Percentiles rank a stretch among this genome's conserved stretches.
phyloP scores from a whole-genome alignment of 2,888 invertebrate genomes.

The Nemurella pictetii region DNA sequence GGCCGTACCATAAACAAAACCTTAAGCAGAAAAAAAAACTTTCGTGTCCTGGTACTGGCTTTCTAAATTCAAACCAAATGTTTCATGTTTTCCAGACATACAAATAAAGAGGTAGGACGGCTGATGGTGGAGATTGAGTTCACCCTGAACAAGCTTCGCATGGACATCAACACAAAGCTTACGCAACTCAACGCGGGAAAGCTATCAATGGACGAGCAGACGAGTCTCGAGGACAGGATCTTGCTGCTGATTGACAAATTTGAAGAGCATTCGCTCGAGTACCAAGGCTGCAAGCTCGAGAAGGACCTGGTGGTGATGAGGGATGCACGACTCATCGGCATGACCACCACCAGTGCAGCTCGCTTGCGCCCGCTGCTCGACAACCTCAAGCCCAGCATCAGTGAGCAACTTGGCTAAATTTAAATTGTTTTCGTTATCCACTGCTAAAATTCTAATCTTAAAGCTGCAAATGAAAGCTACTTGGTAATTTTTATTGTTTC shows the following conservation, averaged over 20 bases:
- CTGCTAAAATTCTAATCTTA: too few relatives aligned
- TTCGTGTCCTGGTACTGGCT: too few relatives aligned
- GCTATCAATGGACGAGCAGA: not conserved
- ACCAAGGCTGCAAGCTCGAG: slow-evolving; percentile 7
- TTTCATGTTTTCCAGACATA: not conserved
- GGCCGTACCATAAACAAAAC: too few relatives aligned
- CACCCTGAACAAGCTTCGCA: not conserved
- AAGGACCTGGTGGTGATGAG: not conserved
- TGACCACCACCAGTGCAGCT: slow-evolving; percentile 54
- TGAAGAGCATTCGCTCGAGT: not conserved
- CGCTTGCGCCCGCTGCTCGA: slow-evolving; percentile 48
- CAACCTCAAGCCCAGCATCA: slow-evolving; percentile 45
- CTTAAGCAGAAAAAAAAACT: too few relatives aligned
- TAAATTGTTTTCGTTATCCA: too few relatives aligned
- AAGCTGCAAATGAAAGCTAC: too few relatives aligned
- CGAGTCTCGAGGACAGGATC: not conserved
- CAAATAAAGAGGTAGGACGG: not conserved
- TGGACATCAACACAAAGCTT: not conserved
- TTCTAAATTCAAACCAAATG: too few relatives aligned
- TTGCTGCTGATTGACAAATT: not conserved
- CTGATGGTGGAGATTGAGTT: not conserved
- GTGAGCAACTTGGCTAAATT: too few relatives aligned
- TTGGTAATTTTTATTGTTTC: too few relatives aligned
- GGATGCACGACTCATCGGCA: slow-evolving; percentile 44
- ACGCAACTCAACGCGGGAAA: not conserved